Conservation (phyloP, 2,113 vertebrate genomes). For the Polypterus senegalus region DNA sequence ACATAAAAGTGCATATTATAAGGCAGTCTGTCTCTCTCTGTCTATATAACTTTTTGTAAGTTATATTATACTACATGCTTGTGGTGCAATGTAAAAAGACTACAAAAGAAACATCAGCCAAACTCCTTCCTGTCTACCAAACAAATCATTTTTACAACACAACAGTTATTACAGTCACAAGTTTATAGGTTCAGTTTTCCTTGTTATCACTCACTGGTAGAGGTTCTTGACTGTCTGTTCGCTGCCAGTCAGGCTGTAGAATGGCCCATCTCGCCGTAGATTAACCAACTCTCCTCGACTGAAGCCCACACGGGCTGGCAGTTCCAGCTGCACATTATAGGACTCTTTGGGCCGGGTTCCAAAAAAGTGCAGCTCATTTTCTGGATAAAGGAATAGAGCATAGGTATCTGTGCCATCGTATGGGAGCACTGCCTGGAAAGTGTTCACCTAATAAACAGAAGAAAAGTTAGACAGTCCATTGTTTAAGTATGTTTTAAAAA, state of each 20-base stretch:
- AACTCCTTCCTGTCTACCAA: no score
- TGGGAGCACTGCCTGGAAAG: constrained; percentile 80
- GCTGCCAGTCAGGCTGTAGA: constrained; percentile 65
- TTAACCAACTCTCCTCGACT: constrained; percentile 63
- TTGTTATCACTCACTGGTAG: constrained; percentile 57
- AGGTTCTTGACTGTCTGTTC: constrained; percentile 71
- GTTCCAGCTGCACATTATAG: constrained; percentile 77
- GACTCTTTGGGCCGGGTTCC: constrained; percentile 79
- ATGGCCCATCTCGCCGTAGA: constrained; percentile 56
- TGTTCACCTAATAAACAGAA: constrained; percentile 61
- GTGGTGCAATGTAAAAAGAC: no score
- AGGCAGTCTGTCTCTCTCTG: no score
- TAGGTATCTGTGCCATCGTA: constrained; percentile 69
- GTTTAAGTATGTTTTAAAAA: no score
- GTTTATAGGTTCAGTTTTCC: no score
- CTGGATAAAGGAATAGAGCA: constrained; percentile 77
- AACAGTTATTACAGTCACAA: no score
- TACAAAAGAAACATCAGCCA: no score
- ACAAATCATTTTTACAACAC: no score
- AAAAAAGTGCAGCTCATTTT: constrained; percentile 72
- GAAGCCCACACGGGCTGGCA: constrained; percentile 84
- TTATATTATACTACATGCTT: no score
- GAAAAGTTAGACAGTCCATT: no score
- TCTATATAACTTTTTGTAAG: no score
- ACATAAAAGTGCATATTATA: no score